Conservation (phyloP, 2,113 vertebrate genomes). For the Xiphophorus maculatus region DNA sequence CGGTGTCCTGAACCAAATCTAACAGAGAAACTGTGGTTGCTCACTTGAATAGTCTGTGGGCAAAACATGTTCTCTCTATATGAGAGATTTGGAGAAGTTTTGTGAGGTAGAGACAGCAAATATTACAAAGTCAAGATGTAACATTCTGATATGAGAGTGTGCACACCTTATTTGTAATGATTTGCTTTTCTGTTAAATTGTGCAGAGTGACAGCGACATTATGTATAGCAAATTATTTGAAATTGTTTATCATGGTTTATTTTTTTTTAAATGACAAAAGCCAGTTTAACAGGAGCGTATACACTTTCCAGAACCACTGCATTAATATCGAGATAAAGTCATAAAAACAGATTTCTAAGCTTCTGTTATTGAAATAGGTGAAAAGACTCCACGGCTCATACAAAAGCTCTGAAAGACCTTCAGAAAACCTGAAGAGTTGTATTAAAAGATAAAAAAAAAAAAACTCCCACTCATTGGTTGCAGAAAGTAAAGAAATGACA, state of each 20-base stretch:
- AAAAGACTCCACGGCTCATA: not conserved
- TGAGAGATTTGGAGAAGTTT: too few relatives aligned
- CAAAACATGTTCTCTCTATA: too few relatives aligned
- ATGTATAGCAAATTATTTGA: not conserved
- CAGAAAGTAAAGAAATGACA: not conserved
- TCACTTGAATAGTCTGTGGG: too few relatives aligned
- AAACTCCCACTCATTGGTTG: not conserved
- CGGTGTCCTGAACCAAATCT: too few relatives aligned
- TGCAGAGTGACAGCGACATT: not conserved
- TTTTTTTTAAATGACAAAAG: not conserved
- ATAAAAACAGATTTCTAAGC: not conserved
- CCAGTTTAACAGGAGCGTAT: not conserved
- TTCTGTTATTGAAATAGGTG: not conserved
- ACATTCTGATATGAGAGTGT: too few relatives aligned
- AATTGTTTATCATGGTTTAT: not conserved
- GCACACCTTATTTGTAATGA: not conserved
- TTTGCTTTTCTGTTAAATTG: not conserved
- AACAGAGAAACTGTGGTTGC: too few relatives aligned
- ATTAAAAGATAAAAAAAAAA: not conserved
- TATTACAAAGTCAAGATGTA: too few relatives aligned
- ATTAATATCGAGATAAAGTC: not conserved
- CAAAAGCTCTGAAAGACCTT: not conserved
- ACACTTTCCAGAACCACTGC: not conserved
- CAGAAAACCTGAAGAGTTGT: not conserved
- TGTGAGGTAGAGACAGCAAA: too few relatives aligned